Percentiles rank a stretch among this genome's conserved stretches.
Evolutionary conservation across 1,140 invertebrate genomes (phyloP).

Genomic region (Phymastichus coffea): DNA sequence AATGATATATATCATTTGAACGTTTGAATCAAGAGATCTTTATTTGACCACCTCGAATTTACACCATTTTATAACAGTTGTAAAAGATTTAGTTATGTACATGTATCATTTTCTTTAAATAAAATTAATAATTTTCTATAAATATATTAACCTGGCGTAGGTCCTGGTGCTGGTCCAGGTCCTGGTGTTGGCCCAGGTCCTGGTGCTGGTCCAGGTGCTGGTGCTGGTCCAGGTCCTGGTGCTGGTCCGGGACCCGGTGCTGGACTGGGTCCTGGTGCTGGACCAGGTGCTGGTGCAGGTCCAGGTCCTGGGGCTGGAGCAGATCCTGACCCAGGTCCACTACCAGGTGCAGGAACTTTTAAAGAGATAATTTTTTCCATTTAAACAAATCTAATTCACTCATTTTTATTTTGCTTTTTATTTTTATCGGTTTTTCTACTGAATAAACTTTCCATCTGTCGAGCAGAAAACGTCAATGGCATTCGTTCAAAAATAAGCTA

Average conservation of each 20-base stretch:
- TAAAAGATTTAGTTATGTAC: not conserved
- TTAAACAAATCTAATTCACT: too few species aligned
- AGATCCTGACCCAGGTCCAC: not conserved
- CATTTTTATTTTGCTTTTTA: too few species aligned
- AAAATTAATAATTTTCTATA: not conserved
- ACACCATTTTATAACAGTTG: too few species aligned
- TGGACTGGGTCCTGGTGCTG: conserved; percentile 8
- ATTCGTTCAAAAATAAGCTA: too few species aligned
- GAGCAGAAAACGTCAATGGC: too few species aligned
- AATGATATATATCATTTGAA: too few species aligned
- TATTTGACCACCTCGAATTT: too few species aligned
- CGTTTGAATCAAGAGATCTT: too few species aligned
- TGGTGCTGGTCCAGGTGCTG: not conserved
- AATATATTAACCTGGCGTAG: not conserved
- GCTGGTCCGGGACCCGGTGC: conserved; percentile 11
- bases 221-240: conserved; percentile 16
- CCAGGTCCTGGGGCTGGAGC: not conserved
- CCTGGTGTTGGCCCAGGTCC: not conserved
- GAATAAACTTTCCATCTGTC: too few species aligned
- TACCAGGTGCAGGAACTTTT: too few species aligned
- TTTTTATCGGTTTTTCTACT: too few species aligned
- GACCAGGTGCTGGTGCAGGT: not conserved
- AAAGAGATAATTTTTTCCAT: too few species aligned
- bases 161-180: conserved; percentile 8
- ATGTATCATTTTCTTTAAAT: not conserved